Evolutionary conservation across 2,888 invertebrate genomes (phyloP), one percentile per base, ranked within the genome.

Genomic region (Tetrapedia diversipes): DNA sequence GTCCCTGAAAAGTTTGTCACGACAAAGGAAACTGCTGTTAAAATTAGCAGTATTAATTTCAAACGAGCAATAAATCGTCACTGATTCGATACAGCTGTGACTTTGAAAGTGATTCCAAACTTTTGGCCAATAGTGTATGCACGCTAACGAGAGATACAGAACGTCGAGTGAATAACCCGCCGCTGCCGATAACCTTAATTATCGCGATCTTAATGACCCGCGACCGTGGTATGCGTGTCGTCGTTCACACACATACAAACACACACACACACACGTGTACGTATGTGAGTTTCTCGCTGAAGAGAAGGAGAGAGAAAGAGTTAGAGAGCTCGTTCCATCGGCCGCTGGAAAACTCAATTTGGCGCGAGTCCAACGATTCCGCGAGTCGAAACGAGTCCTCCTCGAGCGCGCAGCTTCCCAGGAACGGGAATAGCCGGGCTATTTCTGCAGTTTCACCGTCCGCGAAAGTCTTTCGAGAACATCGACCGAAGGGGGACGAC

Each of bases 111-210:
- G n/a, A n/a, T n/a, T n/a, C n/a, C n/a, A n/a, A n/a, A n/a, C n/a
- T n/a, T n/a, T n/a, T n/a, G n/a, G n/a, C n/a, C n/a, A n/a, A n/a
- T n/a, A n/a, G n/a, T n/a, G n/a, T n/a, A n/a, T n/a, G n/a, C n/a
- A 14, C n/a, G 47, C 24, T 22, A 41, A 45, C 14, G 54, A 45
- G 59, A 66, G 72, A 65, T 56, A 53, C 39, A 53, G 19, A 39
- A 7, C 61, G 39, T 8, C 22, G 79, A 70, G 77, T 43, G 74
- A 70, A 80, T 59, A 64, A 83, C 78, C 60, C 57, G 76, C 29
- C 70, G 49, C 57, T 29, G 67, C 77, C 69, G 83, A 83, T 83
- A 83, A 83, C 83, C 83, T 81, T 83, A 77, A 83, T 83, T 83
- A 83, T 83, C 83, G 32, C 60, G 63, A 83, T 79, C 79, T 72